Evolutionary conservation across 2,888 invertebrate genomes (phyloP).

Genomic region (Ichneumoninae sp.): DNA sequence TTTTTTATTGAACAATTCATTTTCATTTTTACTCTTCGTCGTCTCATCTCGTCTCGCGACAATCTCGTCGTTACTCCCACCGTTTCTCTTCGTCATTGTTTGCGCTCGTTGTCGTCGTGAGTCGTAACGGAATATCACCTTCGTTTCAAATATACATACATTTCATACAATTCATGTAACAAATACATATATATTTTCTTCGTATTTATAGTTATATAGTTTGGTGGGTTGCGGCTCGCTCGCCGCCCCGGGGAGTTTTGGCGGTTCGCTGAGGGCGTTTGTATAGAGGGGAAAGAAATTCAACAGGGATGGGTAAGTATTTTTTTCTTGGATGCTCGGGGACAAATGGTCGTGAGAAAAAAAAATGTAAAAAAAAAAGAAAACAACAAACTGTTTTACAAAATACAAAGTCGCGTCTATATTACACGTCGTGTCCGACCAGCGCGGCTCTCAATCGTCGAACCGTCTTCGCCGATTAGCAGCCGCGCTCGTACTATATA

Average conservation of each 20-base stretch:
- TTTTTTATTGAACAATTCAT: constrained; percentile 40
- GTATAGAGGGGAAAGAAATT: constrained; percentile 33
- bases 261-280: constrained; percentile 67
- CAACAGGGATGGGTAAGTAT: constrained; percentile 44
- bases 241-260: constrained; percentile 65
- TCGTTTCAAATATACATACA: constrained; percentile 50
- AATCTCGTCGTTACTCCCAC: neutral
- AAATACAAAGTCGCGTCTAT: constrained; percentile 73
- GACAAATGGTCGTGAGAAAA: constrained; percentile 48
- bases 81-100: constrained; percentile 13
- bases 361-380: constrained; percentile 49
- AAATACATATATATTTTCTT: constrained; percentile 45
- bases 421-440: constrained; percentile 79
- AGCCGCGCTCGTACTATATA: constrained; percentile 61
- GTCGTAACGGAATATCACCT: constrained; percentile 50
- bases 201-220: constrained; percentile 59
- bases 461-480: constrained; percentile 65
- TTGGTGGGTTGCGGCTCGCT: constrained; percentile 46
- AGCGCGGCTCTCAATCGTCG: constrained; percentile 50
- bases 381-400: constrained; percentile 51
- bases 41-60: constrained; percentile 17
- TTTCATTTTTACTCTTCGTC: constrained; percentile 41
- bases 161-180: constrained; percentile 51
- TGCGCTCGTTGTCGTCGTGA: constrained; percentile 32
- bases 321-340: constrained; percentile 25